Evolutionary conservation across 2,113 vertebrate species (phyloP), one percentile per base, ranked within the genome.

Genomic region (Chinchilla lanigera): DNA sequence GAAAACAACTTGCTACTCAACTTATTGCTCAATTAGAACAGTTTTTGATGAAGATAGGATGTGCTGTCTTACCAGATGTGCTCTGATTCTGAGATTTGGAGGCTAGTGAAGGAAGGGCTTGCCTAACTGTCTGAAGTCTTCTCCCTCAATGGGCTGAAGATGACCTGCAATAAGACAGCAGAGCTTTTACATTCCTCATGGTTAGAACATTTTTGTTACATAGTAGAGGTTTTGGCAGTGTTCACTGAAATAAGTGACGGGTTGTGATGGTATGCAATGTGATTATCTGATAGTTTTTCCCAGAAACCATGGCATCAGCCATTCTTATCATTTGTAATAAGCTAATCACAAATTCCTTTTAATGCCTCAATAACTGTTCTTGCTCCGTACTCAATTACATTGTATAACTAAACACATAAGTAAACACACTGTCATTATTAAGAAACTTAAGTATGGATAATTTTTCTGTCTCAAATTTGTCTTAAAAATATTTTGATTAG

Each of bases 391-490:
- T 96, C 50, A 81, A 28, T 95, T 77, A 75, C 60, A 47, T 20
- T 50, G 61, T 73, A 0, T 28, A 86, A 94, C 8, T 65, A 81
- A 84, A 82, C 30, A 75, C n/a, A n/a, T n/a, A n/a, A n/a, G n/a
- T n/a, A n/a, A 83, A 80, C 28, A 28, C 50, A 16, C 54, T 77
- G 28, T 41, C 26, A 14, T 84, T 86, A 75, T 73, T 85, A 90
- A 58, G 22, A 75, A 69, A 61, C 35, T 44, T 30, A 47, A 61
- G 11, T 54, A 5, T 58, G 11, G 52, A 28, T 88, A 83, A 61
- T 81, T 94, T 96, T 96, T 81, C 14, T 41, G 3, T 81, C 90
- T 94, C 58, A 95, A 47, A 86, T 63, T 80, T 86, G n/a, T n/a
- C n/a, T n/a, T n/a, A n/a, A n/a, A 60, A 89, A 82, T 83, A 14